Percentiles rank a stretch among this genome's conserved stretches.
These are phyloP conservation scores for Bungarus multicinctus DNA, from an alignment of 2,113 vertebrate species.

Conservation along the genomic window DNA sequence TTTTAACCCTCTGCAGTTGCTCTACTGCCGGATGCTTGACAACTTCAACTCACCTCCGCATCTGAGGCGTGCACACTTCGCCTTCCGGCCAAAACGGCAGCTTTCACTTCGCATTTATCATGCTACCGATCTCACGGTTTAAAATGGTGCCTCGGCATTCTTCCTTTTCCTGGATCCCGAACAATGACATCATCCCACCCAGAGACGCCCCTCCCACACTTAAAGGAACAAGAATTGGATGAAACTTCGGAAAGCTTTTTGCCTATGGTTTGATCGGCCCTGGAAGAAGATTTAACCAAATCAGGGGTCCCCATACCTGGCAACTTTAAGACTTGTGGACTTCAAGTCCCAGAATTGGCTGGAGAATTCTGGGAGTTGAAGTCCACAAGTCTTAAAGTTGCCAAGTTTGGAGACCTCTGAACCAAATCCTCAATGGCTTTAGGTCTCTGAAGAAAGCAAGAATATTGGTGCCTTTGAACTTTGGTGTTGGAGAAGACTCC, in stretches of 20 bases:
- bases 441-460: background rate
- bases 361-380: no score
- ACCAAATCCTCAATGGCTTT: background rate
- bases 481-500: background rate
- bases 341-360: no score
- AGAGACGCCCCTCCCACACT: background rate
- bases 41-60: background rate
- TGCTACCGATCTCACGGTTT: background rate
- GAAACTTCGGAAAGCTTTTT: background rate
- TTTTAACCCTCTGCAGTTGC: background rate
- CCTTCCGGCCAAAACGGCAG: rapidly evolving
- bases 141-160: conserved; percentile 2
- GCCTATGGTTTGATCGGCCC: background rate
- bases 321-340: no score
- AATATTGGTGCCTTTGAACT: background rate
- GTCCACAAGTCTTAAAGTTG: no score
- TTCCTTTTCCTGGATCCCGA: background rate
- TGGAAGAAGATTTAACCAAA: background rate
- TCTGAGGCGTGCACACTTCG: background rate
- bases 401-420: no score
- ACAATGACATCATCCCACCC: background rate
- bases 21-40: background rate
- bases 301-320: no score
- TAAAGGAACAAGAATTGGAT: conserved; percentile 2
- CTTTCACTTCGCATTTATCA: background rate